Conservation (phyloP, 2,888 invertebrate genomes). For the Thecocarcelia acutangulata region DNA sequence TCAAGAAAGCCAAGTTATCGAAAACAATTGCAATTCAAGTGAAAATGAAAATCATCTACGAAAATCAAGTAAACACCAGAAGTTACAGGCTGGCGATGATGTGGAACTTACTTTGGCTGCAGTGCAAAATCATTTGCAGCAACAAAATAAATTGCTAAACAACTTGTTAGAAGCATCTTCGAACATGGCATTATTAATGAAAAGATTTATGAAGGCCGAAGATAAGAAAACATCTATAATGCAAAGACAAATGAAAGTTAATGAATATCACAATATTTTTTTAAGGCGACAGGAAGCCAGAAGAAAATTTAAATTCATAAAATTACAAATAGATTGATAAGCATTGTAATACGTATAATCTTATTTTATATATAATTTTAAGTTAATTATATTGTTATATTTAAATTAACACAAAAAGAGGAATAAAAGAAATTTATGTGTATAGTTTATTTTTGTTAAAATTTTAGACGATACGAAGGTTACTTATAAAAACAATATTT, state of each 20-base stretch:
- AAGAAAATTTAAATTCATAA: slow-evolving; percentile 20
- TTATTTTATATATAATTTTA: slow-evolving; percentile 2
- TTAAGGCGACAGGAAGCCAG: slow-evolving; percentile 32
- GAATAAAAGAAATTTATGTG: no score
- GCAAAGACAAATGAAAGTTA: slow-evolving; percentile 48
- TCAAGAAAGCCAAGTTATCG: background rate
- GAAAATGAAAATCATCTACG: background rate
- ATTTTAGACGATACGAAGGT: no score
- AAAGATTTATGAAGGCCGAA: slow-evolving; percentile 39
- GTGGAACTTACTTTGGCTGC: slow-evolving; percentile 23
- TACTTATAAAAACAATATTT: no score
- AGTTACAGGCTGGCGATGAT: slow-evolving; percentile 10
- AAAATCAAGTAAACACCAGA: background rate
- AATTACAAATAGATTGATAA: slow-evolving; percentile 1
- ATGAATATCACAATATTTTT: slow-evolving; percentile 33
- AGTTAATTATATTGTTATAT: background rate
- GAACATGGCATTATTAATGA: slow-evolving; percentile 42
- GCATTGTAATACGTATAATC: background rate
- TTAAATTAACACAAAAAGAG: slow-evolving; percentile 11
- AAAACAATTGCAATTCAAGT: slow-evolving; percentile 7
- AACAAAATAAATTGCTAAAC: slow-evolving; percentile 42
- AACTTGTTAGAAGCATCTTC: slow-evolving; percentile 29
- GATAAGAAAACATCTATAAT: slow-evolving; percentile 43
- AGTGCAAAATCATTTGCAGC: slow-evolving; percentile 36
- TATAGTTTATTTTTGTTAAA: no score